A percentile compares a stretch with the other conserved stretches of the same genome.
Conservation (phyloP, 1,140 invertebrate genomes). For the Holotrichia oblita region DNA sequence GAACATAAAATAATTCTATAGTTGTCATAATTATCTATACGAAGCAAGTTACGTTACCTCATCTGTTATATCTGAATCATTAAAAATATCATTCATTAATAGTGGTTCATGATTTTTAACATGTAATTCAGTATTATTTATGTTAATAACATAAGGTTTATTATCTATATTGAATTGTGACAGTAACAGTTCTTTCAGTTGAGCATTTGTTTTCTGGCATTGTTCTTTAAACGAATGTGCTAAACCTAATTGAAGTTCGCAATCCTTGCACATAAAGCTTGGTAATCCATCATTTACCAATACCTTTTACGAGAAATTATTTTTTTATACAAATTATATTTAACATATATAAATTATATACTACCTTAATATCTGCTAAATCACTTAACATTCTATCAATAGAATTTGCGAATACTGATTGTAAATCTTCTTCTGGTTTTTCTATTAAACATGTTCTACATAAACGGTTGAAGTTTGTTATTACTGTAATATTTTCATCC, state of each 20-base stretch:
- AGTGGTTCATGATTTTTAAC: background rate
- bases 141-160: constrained; percentile 12
- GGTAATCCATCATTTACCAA: constrained; percentile 51
- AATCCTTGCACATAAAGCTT: constrained; percentile 50
- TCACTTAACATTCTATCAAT: constrained; percentile 48
- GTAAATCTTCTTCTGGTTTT: constrained; percentile 50
- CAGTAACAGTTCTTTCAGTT: constrained; percentile 46
- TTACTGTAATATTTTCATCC: constrained; percentile 35
- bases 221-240: constrained; percentile 51
- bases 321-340: constrained; percentile 6
- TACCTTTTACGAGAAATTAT: constrained; percentile 39
- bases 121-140: background rate
- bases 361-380: constrained; percentile 49
- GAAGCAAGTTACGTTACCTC: background rate
- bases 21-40: background rate
- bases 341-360: constrained; percentile 5
- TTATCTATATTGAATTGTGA: constrained; percentile 18
- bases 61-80: background rate
- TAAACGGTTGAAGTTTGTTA: constrained; percentile 48
- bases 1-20: background rate
- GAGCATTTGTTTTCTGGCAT: constrained; percentile 49
- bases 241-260: constrained; percentile 49
- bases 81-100: constrained; percentile 2
- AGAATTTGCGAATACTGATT: constrained; percentile 49
- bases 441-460: constrained; percentile 55